Base-by-base conservation (phyloP, 2,797 vertebrate species). In the Hemitrygon akajei region DNA sequence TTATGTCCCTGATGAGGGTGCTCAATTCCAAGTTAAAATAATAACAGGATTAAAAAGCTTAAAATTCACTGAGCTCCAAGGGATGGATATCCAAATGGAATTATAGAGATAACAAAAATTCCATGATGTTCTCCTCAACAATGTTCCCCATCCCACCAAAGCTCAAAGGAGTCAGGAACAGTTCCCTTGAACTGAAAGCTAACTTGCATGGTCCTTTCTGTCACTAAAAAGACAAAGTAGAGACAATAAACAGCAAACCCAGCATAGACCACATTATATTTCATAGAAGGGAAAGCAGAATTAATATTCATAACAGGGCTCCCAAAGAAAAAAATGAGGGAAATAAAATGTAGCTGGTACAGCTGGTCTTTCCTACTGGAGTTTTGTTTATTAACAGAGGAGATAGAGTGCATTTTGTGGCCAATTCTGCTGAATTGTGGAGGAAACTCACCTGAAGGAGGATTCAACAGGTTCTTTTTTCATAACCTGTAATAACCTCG, bases 401-500 rank as follows among this genome's bases (percentile, higher is more conserved):
- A 47, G 47, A 20, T 20, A 58, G 30, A 12, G 30, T 79, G 14
- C 7, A 16, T 7, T 37, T 79, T 79, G 25, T 75, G 71, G 20
- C n/a, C 77, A 79, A 12, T 79, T 37, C 10, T 40, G 22, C 5
- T 12, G 16, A 16, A 66, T 34, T 47, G 40, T 77, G 1, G 30
- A 40, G 3, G 0, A 77, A 80, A 81, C 96, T 84, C 71, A 99
- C 99, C 99, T 99, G 96, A 99, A 99, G 0, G 98, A 99, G 0
- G 99, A 99, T 95, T 99, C 99, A 1, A 98, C 98, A 20, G 99
- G 98, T 94, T 99, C 99, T 95, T 98, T 98, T 96, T 99, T 99
- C 99, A 99, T 99, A 94, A 99, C 98, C 1, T 98, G 98, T 16
- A 99, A 98, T 79, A 99, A 96, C 2, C 98, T 97, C 2, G 98